These are phyloP conservation scores for Venustaconcha ellipsiformis DNA, from an alignment of 1,140 invertebrate species.

Conservation along the genomic window DNA sequence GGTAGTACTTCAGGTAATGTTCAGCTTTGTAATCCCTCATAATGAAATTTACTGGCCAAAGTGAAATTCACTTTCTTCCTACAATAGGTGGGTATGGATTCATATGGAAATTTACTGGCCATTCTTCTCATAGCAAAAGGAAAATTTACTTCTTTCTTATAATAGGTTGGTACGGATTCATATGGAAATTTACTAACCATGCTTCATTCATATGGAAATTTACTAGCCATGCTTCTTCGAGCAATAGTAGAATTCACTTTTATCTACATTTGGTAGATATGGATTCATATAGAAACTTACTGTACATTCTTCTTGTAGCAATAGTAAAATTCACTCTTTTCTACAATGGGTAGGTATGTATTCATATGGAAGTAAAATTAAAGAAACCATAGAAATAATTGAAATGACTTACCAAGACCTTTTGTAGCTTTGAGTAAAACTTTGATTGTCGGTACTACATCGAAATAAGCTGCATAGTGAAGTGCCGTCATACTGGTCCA, in stretches of 20 bases:
- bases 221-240: too few relatives aligned
- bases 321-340: not conserved
- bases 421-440: slow-evolving; percentile 67
- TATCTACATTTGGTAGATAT: too few relatives aligned
- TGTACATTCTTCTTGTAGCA: not conserved
- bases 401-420: slow-evolving; percentile 57
- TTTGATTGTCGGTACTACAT: slow-evolving; percentile 71
- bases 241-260: too few relatives aligned
- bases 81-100: too few relatives aligned
- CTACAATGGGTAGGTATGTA: not conserved
- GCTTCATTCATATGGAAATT: too few relatives aligned
- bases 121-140: not conserved
- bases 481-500: slow-evolving; percentile 75
- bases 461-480: slow-evolving; percentile 74
- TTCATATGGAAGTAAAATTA: not conserved
- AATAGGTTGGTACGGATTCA: not conserved
- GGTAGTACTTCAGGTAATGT: not conserved
- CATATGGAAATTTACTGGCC: not conserved
- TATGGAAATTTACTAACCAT: not conserved
- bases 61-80: too few relatives aligned
- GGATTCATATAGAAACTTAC: not conserved
- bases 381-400: not conserved
- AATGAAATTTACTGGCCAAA: too few relatives aligned
- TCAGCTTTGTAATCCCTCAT: not conserved
- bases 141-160: too few relatives aligned